A percentile compares a stretch with the other conserved stretches of the same genome.
Conservation (phyloP, 2,797 vertebrate genomes). For the Tachyglossus aculeatus region DNA sequence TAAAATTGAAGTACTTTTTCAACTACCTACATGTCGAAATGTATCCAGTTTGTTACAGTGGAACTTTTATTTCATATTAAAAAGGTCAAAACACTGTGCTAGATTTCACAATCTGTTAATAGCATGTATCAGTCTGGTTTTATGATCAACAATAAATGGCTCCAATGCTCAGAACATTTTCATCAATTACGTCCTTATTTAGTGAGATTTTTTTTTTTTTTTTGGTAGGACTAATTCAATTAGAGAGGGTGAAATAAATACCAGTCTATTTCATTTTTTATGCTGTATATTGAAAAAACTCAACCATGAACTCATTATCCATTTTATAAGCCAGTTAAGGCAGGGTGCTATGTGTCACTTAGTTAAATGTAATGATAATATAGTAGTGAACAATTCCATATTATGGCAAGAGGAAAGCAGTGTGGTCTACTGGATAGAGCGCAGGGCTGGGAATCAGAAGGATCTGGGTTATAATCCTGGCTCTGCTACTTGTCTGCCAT, state of each 20-base stretch:
- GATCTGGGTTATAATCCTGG: too few species aligned
- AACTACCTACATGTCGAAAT: background rate
- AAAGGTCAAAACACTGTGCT: background rate
- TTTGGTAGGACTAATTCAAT: constrained; percentile 4
- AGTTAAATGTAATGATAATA: background rate
- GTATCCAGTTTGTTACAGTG: background rate
- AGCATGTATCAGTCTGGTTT: background rate
- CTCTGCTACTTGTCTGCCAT: too few species aligned
- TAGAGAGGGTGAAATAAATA: constrained; percentile 7
- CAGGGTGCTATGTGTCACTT: background rate
- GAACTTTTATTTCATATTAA: background rate
- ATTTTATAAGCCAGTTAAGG: background rate
- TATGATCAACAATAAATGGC: background rate
- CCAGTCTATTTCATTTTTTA: constrained; percentile 4
- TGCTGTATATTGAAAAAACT: constrained; percentile 5
- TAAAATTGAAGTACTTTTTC: background rate
- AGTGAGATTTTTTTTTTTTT: constrained; percentile 10
- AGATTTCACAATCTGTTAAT: background rate
- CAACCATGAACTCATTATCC: background rate
- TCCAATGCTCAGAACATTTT: background rate
- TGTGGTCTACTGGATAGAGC: too few species aligned
- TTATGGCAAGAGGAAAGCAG: too few species aligned
- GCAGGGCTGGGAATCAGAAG: too few species aligned
- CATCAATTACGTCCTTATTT: background rate
- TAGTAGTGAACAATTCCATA: too few species aligned